These are phyloP conservation scores for Callyntrura guangdongensis DNA, from an alignment of 2,888 invertebrate species.

Conservation along the genomic window DNA sequence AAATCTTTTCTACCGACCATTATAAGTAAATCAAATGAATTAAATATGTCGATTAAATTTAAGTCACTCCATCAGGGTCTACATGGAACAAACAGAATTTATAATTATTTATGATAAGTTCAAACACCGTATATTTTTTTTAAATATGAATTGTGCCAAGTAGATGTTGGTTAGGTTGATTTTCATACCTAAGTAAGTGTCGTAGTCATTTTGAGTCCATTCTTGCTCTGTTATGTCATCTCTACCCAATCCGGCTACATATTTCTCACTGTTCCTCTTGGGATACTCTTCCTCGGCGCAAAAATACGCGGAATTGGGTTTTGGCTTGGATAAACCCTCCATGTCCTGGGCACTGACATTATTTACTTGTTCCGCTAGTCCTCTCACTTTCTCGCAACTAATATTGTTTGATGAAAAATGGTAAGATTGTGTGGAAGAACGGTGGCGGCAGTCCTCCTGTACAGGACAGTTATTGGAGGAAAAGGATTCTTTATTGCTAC, in stretches of 20 bases:
- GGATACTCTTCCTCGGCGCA: not conserved
- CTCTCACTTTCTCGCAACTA: not conserved
- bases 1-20: too few species aligned
- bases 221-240: not conserved
- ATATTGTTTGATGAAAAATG: not conserved
- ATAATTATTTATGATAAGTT: too few species aligned
- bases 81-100: too few species aligned
- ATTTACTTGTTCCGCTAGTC: not conserved
- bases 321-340: not conserved
- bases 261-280: not conserved
- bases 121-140: too few species aligned
- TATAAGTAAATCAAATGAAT: too few species aligned
- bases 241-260: not conserved
- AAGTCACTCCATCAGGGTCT: too few species aligned
- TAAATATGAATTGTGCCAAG: too few species aligned
- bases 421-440: not conserved
- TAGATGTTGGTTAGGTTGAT: too few species aligned
- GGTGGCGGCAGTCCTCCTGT: not conserved
- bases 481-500: not conserved
- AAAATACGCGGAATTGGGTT: not conserved
- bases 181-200: conserved; percentile 32
- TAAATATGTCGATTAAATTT: too few species aligned
- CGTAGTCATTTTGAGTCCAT: conserved; percentile 54
- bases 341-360: not conserved
- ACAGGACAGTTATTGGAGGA: not conserved